Percentiles rank a stretch among this genome's conserved stretches.
These are phyloP conservation scores for Holacanthus passer DNA, from an alignment of 2,113 vertebrate species.

Conservation along the genomic window DNA sequence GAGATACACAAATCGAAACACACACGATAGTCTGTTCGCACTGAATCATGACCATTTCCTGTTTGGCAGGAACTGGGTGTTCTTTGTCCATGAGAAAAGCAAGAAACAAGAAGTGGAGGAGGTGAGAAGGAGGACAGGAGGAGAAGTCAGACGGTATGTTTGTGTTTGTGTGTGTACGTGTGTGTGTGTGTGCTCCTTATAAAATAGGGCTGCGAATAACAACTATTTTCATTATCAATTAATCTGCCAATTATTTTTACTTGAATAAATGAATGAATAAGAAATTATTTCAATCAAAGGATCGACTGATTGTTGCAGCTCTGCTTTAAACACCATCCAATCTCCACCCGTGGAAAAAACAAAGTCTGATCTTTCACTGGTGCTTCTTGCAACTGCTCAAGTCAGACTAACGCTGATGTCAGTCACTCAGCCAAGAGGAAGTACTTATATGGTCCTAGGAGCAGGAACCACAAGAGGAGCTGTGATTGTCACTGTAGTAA, in stretches of 20 bases:
- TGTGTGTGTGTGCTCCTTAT: not conserved
- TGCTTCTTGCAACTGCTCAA: conserved; percentile 11
- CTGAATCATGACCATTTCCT: conserved; percentile 62
- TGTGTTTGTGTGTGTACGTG: conserved; percentile 3
- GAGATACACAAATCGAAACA: conserved; percentile 21
- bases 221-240: too few species aligned
- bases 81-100: conserved; percentile 51
- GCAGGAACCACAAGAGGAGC: conserved; percentile 39
- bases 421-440: conserved; percentile 54
- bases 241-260: too few species aligned
- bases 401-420: conserved; percentile 45
- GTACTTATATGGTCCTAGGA: conserved; percentile 64
- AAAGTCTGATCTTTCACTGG: conserved; percentile 49
- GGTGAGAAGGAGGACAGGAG: conserved; percentile 49
- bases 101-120: conserved; percentile 53
- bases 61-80: conserved; percentile 60
- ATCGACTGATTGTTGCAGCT: too few species aligned
- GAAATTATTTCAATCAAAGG: too few species aligned
- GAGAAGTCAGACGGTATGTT: conserved; percentile 37
- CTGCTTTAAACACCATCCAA: conserved; percentile 29
- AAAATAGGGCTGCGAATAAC: too few species aligned
- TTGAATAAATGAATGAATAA: too few species aligned
- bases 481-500: conserved; percentile 31
- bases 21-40: conserved; percentile 44
- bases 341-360: not conserved